Evolutionary conservation across 2,797 vertebrate genomes (phyloP), one percentile per base, ranked within the genome.

Genomic region (Oreochromis grahami): DNA sequence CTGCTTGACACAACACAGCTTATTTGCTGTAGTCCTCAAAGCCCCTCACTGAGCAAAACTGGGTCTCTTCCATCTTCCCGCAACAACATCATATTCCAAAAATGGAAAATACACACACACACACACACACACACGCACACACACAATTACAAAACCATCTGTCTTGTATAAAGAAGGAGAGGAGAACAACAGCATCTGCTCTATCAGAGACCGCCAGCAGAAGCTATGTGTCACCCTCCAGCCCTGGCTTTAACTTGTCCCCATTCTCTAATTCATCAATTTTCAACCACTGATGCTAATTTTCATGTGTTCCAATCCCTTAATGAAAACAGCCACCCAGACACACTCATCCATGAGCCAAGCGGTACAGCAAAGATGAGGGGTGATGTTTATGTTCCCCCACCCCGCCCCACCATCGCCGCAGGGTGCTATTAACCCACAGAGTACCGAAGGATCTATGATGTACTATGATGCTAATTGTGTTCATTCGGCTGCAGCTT

Each of bases 251-350:
- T 74, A 83, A 80, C 77, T 36, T 24, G 21, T 55, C 41, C 56
- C 70, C 10, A 70, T 91, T 89, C 90, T 91, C 83, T 80, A 87
- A 82, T 85, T 89, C 88, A 93, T 95, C 94, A 90, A 86, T 89
- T 88, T 84, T 86, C 63, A 91, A 79, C 89, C 83, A 68, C 51
- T 85, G 86, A 55, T 78, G 81, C 77, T 85, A 56, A 92, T 93
- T 89, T 74, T 89, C 80, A 91, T 55, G 77, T 77, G 80, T 83
- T 82, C 84, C 34, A 2, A 19, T 55, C 51, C 48, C 1, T 80
- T 91, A 90, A 94, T 90, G 85, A 86, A 92, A 92, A 91, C 85
- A 89, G 32, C 68, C 84, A 84, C 58, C 80, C 86, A 84, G 86
- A 91, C 82, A 86, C 38, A 56, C 58, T 85, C 85, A 88, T 87